A percentile compares a stretch with the other conserved stretches of the same genome.
These are phyloP conservation scores for Lycocorax pyrrhopterus DNA, from an alignment of 2,113 vertebrate genomes.

Conservation along the genomic window DNA sequence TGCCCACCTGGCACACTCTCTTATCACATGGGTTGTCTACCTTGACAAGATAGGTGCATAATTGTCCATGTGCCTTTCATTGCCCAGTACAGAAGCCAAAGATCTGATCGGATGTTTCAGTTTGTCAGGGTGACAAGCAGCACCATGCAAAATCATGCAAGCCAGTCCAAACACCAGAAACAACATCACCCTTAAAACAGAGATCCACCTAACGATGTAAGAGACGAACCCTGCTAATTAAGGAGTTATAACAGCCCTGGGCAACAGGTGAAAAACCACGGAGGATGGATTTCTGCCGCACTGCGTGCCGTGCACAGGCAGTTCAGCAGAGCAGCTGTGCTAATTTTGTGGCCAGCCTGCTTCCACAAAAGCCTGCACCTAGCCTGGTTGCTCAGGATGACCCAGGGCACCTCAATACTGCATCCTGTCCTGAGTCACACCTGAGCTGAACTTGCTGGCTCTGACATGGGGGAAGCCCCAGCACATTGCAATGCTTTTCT, in stretches of 20 bases:
- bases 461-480: neutral
- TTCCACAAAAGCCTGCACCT: neutral
- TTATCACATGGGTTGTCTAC: neutral
- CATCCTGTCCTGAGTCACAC: neutral
- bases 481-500: rapidly evolving
- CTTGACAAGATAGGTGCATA: neutral
- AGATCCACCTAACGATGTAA: neutral
- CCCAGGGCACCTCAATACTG: neutral
- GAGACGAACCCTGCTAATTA: neutral
- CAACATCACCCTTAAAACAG: neutral
- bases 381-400: neutral
- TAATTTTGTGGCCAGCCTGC: neutral
- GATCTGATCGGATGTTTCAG: neutral
- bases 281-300: neutral
- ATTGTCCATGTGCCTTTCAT: neutral
- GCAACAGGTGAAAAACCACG: neutral
- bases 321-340: neutral
- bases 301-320: rapidly evolving
- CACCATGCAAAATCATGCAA: neutral
- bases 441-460: neutral
- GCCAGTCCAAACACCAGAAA: neutral
- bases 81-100: neutral
- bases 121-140: neutral
- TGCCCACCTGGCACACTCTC: neutral
- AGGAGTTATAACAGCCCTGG: neutral